Percentiles rank a stretch among this genome's conserved stretches.
phyloP scores from a whole-genome alignment of 2,113 vertebrate species.

The Leuciscus idus region DNA sequence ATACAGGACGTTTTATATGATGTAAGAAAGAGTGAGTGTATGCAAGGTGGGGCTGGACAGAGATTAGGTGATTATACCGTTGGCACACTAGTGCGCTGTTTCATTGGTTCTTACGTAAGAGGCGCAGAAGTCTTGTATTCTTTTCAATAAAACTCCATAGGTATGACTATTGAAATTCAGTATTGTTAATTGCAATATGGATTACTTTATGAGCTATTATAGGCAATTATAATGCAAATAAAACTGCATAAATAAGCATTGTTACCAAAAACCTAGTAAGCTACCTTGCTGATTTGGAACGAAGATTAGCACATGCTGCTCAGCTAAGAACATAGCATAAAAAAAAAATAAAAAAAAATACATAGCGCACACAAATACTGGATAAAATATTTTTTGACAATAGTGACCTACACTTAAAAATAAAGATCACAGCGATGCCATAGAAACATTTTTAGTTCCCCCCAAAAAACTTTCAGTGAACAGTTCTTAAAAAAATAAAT shows the following conservation, averaged over 20 bases:
- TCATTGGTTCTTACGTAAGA: slow-evolving; percentile 50
- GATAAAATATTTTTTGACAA: too few relatives aligned
- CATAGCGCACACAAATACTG: too few relatives aligned
- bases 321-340: too few relatives aligned
- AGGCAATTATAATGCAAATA: background rate
- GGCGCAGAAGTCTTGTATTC: slow-evolving; percentile 49
- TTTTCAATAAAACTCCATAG: slow-evolving; percentile 31
- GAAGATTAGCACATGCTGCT: background rate
- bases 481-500: too few relatives aligned
- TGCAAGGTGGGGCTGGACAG: slow-evolving; percentile 44
- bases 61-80: slow-evolving; percentile 55
- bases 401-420: too few relatives aligned
- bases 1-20: slow-evolving; percentile 70
- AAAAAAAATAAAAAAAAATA: too few relatives aligned
- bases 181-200: background rate
- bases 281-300: background rate
- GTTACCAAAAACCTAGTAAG: background rate
- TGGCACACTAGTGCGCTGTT: slow-evolving; percentile 44
- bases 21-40: slow-evolving; percentile 64
- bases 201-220: background rate
- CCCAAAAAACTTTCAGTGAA: too few relatives aligned
- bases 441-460: too few relatives aligned
- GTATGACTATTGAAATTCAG: slow-evolving; percentile 1
- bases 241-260: background rate
- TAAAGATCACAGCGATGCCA: too few relatives aligned